Conservation (phyloP, 2,113 vertebrate genomes). For the Forbesichthys papilliferus region DNA sequence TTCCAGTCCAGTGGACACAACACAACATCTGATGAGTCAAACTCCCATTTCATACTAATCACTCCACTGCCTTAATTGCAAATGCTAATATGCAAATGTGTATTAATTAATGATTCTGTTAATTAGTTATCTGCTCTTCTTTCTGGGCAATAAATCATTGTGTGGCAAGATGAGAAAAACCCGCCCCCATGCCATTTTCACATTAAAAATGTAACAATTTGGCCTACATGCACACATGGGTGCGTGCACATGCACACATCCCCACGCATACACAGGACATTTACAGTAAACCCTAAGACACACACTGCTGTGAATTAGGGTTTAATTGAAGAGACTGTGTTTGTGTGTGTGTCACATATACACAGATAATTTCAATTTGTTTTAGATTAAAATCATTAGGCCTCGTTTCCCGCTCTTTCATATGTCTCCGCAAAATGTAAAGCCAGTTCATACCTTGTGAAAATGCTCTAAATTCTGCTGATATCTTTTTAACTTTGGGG, state of each 20-base stretch:
- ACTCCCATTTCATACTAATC: constrained; percentile 97
- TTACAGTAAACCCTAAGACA: background rate
- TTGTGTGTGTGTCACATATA: background rate
- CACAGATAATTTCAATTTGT: too few relatives aligned
- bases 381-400: too few relatives aligned
- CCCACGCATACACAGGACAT: background rate
- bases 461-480: too few relatives aligned
- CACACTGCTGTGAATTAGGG: constrained; percentile 5
- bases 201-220: constrained; percentile 85
- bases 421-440: too few relatives aligned
- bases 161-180: constrained; percentile 83
- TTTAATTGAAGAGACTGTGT: background rate
- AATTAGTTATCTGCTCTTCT: constrained; percentile 95
- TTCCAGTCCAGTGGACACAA: constrained; percentile 89
- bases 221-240: constrained; percentile 15
- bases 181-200: constrained; percentile 82
- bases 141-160: constrained; percentile 89
- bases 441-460: too few relatives aligned
- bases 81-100: constrained; percentile 99
- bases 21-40: constrained; percentile 95
- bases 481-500: too few relatives aligned
- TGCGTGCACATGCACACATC: constrained; percentile 12
- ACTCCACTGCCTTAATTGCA: constrained; percentile 96
- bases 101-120: constrained; percentile 98
- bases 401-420: too few relatives aligned